Evolutionary conservation across 2,888 invertebrate genomes (phyloP).

Genomic region (Prosopocoilus inquinatus): DNA sequence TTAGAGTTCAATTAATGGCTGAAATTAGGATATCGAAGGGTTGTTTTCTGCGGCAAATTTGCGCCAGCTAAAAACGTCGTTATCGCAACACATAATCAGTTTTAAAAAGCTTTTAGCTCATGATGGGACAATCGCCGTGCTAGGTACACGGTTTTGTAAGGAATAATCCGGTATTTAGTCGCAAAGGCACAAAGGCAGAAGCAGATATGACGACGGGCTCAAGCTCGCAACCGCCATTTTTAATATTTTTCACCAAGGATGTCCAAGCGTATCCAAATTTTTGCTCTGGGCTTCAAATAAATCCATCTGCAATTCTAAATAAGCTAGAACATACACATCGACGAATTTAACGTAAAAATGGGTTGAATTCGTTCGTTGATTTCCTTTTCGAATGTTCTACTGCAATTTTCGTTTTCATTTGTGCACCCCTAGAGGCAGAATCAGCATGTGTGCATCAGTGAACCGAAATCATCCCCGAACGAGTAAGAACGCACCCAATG

Average conservation of each 20-base stretch:
- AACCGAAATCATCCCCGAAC: slow-evolving; percentile 38
- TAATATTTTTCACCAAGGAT: slow-evolving; percentile 15
- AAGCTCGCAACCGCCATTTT: slow-evolving; percentile 16
- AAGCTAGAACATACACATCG: neutral
- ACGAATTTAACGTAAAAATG: neutral
- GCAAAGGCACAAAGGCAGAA: slow-evolving; percentile 48
- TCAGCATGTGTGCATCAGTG: slow-evolving; percentile 38
- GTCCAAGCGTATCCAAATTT: slow-evolving; percentile 13
- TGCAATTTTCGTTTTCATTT: slow-evolving; percentile 15
- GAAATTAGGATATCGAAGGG: neutral
- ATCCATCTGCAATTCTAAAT: too few relatives aligned
- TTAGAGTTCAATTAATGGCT: neutral
- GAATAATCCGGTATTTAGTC: slow-evolving; percentile 48
- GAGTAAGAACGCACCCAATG: slow-evolving; percentile 31
- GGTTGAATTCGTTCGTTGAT: neutral
- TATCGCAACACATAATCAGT: slow-evolving; percentile 20
- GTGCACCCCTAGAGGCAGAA: slow-evolving; percentile 27
- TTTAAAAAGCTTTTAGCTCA: slow-evolving; percentile 21
- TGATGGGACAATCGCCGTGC: slow-evolving; percentile 20
- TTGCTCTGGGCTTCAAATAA: neutral
- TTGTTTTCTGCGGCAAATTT: slow-evolving; percentile 2
- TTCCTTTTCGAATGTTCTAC: neutral
- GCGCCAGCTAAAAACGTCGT: neutral
- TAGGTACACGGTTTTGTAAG: slow-evolving; percentile 23
- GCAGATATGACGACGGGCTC: slow-evolving; percentile 34